Evolutionary conservation across 2,888 invertebrate genomes (phyloP).

Genomic region (Ophioninae sp.): DNA sequence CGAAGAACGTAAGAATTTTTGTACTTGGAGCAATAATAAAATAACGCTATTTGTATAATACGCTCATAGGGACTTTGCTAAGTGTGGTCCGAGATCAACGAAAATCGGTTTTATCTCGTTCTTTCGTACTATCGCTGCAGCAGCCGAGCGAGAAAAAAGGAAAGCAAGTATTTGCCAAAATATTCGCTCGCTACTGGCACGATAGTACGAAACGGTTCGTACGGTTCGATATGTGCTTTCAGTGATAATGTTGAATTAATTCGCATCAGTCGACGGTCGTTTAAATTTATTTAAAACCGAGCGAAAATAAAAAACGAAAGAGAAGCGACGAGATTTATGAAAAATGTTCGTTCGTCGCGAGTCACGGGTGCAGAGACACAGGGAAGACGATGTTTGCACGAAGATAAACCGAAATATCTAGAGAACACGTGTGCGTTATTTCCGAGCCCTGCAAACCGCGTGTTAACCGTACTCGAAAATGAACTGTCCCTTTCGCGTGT

Average conservation of each 20-base stretch:
- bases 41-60: constrained; percentile 48
- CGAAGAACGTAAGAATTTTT: constrained; percentile 59
- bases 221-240: constrained; percentile 48
- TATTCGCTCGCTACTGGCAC: constrained; percentile 26
- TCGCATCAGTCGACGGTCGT: constrained; percentile 44
- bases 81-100: constrained; percentile 44
- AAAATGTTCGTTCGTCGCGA: constrained; percentile 26
- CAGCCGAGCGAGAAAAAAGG: neutral
- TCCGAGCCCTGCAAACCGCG: neutral
- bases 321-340: neutral
- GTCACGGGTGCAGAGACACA: constrained; percentile 8
- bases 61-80: constrained; percentile 51
- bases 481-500: constrained; percentile 52
- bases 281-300: constrained; percentile 44
- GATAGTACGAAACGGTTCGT: constrained; percentile 48
- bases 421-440: neutral
- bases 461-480: constrained; percentile 16
- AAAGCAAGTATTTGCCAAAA: neutral
- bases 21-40: constrained; percentile 60
- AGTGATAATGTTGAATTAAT: constrained; percentile 34
- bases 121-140: constrained; percentile 44
- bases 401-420: neutral
- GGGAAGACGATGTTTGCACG: constrained; percentile 14
- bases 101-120: constrained; percentile 58
- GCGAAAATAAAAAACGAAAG: neutral